Evolutionary conservation across 2,113 vertebrate species (phyloP), one percentile per base, ranked within the genome.

Genomic region (Brienomyrus longianalis): DNA sequence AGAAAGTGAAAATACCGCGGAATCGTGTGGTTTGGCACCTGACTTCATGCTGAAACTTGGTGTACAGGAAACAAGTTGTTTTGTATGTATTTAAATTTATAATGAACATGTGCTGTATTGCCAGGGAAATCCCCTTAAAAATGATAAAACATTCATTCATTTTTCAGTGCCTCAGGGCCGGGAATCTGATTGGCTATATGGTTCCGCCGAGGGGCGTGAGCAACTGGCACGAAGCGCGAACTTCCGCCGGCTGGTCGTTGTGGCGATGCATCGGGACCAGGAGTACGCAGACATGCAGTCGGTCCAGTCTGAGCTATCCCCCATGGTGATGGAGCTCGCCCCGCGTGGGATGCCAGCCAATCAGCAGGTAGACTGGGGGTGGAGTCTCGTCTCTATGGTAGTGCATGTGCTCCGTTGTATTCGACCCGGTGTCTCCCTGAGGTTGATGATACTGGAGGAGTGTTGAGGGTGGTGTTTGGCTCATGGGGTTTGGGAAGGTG

Each of bases 131-230:
- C 15, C 51, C 19, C 35, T 80, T 21, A 7, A 85, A 48, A 85
- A 23, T 17, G 35, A 89, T 70, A 48, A 59, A 8, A 43, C 59
- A 5, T 86, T 70, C 35, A 10, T 50, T 90, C 15, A 50, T 83
- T 90, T 91, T 92, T 88, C 89, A 99, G 98, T 99, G 87, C 98
- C 98, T 3, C 98, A 99, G 93, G 98, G 98, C 70, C 96, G 97
- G 86, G 98, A 99, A 93, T 97, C 97, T 0, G 97, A 98, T 89
- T 99, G 98, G 98, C 96, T 98, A 5, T 99, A 99, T 91, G 97
- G 98, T 66, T 97, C 96, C 0, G 95, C 95, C 7, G 97, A 98
- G 62, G 98, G 98, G 2, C 96, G 96, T 80, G 94, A 92, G 94
- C 98, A 99, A 93, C 93, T 99, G 88, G 97, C 96, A 0, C 83